These are phyloP conservation scores for Lamellibrachia luymesi DNA, from an alignment of 1,140 invertebrate species.

Conservation along the genomic window DNA sequence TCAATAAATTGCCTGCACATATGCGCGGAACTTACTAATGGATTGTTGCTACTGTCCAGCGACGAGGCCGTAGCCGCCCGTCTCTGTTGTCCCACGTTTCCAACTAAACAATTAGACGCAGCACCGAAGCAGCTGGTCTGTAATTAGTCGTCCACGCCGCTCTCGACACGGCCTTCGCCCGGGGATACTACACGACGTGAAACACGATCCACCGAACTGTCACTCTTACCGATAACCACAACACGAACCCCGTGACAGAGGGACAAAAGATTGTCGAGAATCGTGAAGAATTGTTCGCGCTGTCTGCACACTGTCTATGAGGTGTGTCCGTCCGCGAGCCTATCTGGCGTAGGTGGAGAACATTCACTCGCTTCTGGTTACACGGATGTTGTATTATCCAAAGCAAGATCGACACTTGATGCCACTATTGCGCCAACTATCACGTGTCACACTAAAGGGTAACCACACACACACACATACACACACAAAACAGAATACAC, in stretches of 20 bases:
- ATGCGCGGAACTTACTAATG: background rate
- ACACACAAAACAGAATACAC: too few species aligned
- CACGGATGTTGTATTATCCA: background rate
- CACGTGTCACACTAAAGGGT: background rate
- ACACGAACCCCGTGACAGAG: background rate
- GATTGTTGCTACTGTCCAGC: background rate
- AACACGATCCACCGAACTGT: background rate
- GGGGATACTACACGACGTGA: background rate
- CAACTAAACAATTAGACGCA: background rate
- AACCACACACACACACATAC: background rate
- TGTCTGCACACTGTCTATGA: background rate
- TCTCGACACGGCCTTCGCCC: background rate
- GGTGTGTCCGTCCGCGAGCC: background rate
- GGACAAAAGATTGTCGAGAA: background rate
- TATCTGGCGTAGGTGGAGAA: background rate
- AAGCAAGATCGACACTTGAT: background rate
- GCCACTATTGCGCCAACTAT: background rate
- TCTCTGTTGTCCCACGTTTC: background rate
- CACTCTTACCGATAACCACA: background rate
- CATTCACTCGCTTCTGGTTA: background rate
- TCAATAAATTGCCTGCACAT: background rate
- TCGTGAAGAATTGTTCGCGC: background rate
- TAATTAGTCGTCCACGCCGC: background rate
- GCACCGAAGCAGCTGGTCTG: background rate
- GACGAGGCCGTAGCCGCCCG: background rate